Conservation (phyloP, 2,888 invertebrate genomes). For the Pandemis cinnamomeana region DNA sequence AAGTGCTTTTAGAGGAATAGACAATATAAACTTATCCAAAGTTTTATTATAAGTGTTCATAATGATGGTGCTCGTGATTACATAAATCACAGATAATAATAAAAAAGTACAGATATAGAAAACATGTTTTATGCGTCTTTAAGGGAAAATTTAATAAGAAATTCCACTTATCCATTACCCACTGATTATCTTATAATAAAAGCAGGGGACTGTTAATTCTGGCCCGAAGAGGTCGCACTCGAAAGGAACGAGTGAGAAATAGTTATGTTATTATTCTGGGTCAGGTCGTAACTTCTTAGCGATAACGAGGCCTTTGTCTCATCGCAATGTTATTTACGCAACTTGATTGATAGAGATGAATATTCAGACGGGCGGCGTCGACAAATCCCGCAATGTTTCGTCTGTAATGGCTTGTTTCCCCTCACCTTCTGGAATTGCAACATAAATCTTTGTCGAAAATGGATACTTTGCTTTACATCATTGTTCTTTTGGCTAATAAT, state of each 20-base stretch:
- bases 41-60: too few relatives aligned
- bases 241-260: slow-evolving; percentile 48
- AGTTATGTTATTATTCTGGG: slow-evolving; percentile 54
- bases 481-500: slow-evolving; percentile 55
- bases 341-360: slow-evolving; percentile 76
- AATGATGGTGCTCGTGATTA: too few relatives aligned
- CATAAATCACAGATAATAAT: too few relatives aligned
- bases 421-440: slow-evolving; percentile 66
- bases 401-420: slow-evolving; percentile 59
- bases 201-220: slow-evolving; percentile 31
- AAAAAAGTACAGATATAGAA: too few relatives aligned
- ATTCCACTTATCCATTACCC: slow-evolving; percentile 9
- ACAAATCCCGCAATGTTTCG: slow-evolving; percentile 63
- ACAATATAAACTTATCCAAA: too few relatives aligned
- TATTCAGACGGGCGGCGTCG: slow-evolving; percentile 64
- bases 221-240: slow-evolving; percentile 28
- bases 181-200: slow-evolving; percentile 20
- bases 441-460: slow-evolving; percentile 68
- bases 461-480: slow-evolving; percentile 61
- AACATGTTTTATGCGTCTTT: too few relatives aligned
- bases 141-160: slow-evolving; percentile 11
- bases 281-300: slow-evolving; percentile 59
- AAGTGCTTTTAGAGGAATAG: too few relatives aligned
- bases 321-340: slow-evolving; percentile 66
- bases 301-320: slow-evolving; percentile 64